Base-by-base conservation (phyloP, 2,113 vertebrate genomes). In the Tiliqua scincoides region DNA sequence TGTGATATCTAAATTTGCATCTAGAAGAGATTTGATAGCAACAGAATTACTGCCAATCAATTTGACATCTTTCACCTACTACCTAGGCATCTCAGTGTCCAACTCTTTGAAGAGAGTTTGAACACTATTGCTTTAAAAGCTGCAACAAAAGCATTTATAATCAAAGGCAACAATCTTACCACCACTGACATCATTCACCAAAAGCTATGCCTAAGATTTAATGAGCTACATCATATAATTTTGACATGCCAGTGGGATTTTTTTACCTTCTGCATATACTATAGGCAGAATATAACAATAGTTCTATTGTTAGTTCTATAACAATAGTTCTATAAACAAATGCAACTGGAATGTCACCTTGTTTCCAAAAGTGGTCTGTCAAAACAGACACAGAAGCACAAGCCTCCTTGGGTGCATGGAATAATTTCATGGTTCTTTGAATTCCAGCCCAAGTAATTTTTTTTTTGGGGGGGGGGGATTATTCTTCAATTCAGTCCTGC, bases 1-100 rank as follows among this genome's bases (percentile, higher is more conserved):
- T 91, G 96, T 96, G 89, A 93, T 87, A 20, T 96, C 98, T 97
- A 97, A 95, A 94, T 93, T 96, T 93, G 93, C 90, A 94, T 97
- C 97, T 97, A 95, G 91, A 97, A 96, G 95, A 88, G 61, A 89
- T 86, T 80, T 86, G 78, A 86, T 15, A 25, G 21, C 89, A 91
- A 18, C 25, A 65, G 90, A 18, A 30, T 89, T 93, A 84, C 54
- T 89, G 59, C 88, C 79, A 63, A 32, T 35, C 70, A 82, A 74
- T 78, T 75, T 67, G 79, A 73, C 72, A 70, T 83, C 27, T 52
- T 62, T 25, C 59, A 89, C 52, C 62, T 87, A 7, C 48, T 32
- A 25, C n/a, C 70, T 23, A 4, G 27, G 82, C 32, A 85, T 37
- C 62, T 25, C 40, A 14, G 1, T 32, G 5, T 75, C 70, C 21